Conservation (phyloP, 2,113 vertebrate species). For the Bufo gargarizans region DNA sequence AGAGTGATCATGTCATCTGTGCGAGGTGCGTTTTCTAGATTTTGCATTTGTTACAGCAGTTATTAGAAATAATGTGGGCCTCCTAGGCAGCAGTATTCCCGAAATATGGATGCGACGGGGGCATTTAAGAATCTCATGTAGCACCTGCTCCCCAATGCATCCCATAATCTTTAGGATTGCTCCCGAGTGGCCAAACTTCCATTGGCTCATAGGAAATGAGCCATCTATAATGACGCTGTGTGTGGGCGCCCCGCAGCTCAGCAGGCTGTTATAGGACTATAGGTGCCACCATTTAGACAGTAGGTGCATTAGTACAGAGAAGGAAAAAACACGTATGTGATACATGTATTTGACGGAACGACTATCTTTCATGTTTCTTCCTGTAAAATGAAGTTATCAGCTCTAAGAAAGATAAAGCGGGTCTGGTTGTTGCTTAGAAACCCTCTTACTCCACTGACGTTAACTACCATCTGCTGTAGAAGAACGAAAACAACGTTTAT, state of each 20-base stretch:
- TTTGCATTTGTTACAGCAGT: not conserved
- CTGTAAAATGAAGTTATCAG: not conserved
- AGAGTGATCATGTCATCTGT: not conserved
- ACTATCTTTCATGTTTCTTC: not conserved
- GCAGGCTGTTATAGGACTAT: not conserved
- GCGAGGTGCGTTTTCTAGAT: not conserved
- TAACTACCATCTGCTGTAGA: not conserved
- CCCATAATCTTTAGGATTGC: not conserved
- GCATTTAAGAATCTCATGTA: not conserved
- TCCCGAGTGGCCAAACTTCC: not conserved
- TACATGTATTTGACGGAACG: not conserved
- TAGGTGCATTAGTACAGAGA: too few relatives aligned
- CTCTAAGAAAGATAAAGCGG: not conserved
- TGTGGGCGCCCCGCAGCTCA: too few relatives aligned
- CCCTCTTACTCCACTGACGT: not conserved
- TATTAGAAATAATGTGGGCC: not conserved
- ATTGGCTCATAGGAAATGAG: not conserved
- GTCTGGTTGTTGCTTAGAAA: slow-evolving; percentile 14
- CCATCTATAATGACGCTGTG: not conserved
- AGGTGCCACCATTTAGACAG: not conserved
- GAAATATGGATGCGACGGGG: not conserved
- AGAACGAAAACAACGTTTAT: not conserved
- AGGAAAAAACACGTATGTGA: not conserved
- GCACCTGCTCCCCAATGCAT: not conserved
- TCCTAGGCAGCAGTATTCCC: not conserved